Conservation (phyloP, 2,113 vertebrate genomes). For the Sigmodon hispidus region DNA sequence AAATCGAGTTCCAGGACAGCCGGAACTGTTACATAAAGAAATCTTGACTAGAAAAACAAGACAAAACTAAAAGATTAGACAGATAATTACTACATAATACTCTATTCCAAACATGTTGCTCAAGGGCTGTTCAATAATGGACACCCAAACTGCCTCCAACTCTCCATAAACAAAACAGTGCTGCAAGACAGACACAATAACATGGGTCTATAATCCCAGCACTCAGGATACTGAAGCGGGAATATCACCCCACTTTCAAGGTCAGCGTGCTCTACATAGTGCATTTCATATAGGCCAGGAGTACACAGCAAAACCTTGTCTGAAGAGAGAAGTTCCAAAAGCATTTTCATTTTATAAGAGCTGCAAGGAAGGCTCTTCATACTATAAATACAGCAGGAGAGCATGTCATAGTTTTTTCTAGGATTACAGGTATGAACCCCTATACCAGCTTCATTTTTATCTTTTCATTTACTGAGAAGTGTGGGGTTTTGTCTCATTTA, state of each 20-base stretch:
- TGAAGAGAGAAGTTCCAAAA: not conserved
- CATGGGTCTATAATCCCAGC: not conserved
- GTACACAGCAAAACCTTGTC: not conserved
- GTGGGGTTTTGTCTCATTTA: not conserved
- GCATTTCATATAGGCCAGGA: not conserved
- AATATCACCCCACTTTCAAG: not conserved
- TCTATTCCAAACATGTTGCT: constrained; percentile 19
- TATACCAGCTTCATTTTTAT: not conserved
- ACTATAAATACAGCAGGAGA: constrained; percentile 27
- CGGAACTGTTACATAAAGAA: no score
- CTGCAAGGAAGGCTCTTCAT: not conserved
- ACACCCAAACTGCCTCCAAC: not conserved
- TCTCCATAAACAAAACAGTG: not conserved
- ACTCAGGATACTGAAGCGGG: not conserved
- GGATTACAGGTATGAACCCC: not conserved
- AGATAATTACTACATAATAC: not conserved
- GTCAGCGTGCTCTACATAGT: not conserved
- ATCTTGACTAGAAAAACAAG: no score
- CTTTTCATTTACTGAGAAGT: not conserved
- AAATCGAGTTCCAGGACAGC: no score
- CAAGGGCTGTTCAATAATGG: not conserved
- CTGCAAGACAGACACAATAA: not conserved
- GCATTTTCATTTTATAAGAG: not conserved
- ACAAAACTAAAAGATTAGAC: not conserved
- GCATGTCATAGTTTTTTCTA: not conserved